Evolutionary conservation across 2,797 vertebrate species (phyloP), one percentile per base, ranked within the genome.

Genomic region (Sphaeramia orbicularis): DNA sequence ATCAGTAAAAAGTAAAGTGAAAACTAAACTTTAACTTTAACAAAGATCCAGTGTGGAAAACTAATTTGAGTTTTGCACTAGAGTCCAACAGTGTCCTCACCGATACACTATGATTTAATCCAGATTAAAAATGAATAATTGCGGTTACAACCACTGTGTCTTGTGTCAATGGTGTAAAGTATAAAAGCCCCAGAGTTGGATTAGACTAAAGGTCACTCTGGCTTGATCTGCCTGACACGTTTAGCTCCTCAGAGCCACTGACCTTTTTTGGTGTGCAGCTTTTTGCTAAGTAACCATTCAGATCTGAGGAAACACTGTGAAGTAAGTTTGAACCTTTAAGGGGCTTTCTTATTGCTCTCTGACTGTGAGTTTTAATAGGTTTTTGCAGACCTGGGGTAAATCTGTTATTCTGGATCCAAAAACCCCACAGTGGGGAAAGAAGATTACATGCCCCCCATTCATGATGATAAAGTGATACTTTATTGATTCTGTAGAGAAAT

Each of bases 341-440:
- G 16, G 48, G 65, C 70, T 66, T 76, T 76, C 45, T 57, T 55
- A 65, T 60, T 45, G 44, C 51, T n/a, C 65, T 64, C 68, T 67
- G 1, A 5, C 74, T 81, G 77, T 70, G 66, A 83, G 67, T 65
- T 80, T 79, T 78, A 74, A 83, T 84, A 67, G 66, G 78, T 77
- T 81, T 68, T 51, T 76, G 41, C 55, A 40, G 59, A 75, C 56
- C 60, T 40, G 24, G 38, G 71, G 57, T 55, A 57, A 21, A 54
- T 71, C 62, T 71, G 43, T 79, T 77, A 65, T 62, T 72, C 53
- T 51, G 27, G 45, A 14, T 59, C 42, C 52, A 52, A 56, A 51
- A 49, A 19, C 10, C 18, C 19, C 53, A 42, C 56, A 50, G 67
- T 54, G 72, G 37, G 67, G 48, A 78, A 67, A 80, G 54, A 62